phyloP scores from a whole-genome alignment of 2,797 vertebrate species.

The Gymnothorax javanicus region DNA sequence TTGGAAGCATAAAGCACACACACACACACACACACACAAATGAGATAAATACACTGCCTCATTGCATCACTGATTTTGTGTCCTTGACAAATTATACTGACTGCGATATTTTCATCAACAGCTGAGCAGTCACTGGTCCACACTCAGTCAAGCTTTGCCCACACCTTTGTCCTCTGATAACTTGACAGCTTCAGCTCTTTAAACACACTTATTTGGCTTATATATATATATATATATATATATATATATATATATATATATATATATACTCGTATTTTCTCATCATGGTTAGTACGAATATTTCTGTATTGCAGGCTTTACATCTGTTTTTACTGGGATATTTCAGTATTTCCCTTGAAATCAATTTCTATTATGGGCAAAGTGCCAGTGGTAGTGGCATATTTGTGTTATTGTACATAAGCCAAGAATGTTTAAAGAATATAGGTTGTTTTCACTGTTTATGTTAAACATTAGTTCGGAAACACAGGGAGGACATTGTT shows the following conservation, averaged over 20 bases:
- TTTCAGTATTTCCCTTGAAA: neutral
- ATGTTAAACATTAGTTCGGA: neutral
- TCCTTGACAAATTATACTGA: neutral
- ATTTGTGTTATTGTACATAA: neutral
- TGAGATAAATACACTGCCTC: neutral
- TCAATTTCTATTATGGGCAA: neutral
- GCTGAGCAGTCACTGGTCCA: neutral
- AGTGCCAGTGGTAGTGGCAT: neutral
- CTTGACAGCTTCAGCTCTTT: neutral
- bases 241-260: neutral
- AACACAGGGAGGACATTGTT: neutral
- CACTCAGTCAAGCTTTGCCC: neutral
- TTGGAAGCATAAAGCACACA: too few relatives aligned
- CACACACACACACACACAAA: too few relatives aligned
- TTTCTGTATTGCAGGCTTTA: neutral
- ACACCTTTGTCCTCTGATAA: neutral
- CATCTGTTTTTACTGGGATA: too few relatives aligned
- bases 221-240: neutral
- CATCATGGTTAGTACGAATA: neutral
- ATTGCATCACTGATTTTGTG: neutral
- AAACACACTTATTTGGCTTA: neutral
- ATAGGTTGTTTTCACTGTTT: neutral
- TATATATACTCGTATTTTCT: neutral
- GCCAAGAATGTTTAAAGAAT: neutral
- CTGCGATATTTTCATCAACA: neutral